Base-by-base conservation (phyloP, 2,113 vertebrate species). In the Erythrocercus mccallii region DNA sequence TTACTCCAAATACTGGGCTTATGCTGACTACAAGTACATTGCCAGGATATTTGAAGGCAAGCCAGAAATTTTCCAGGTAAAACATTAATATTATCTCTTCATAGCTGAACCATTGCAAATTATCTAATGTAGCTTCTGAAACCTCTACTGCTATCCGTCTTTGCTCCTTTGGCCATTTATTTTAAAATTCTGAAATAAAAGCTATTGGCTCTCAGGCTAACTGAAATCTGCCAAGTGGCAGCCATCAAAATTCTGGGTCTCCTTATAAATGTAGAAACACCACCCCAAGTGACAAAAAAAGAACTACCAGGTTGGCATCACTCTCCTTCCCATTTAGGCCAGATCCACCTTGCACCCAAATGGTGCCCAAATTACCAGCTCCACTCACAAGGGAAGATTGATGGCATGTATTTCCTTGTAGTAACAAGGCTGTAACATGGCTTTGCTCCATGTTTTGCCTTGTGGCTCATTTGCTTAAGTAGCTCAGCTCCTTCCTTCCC, bases 1-100 rank as follows among this genome's bases (percentile, higher is more conserved):
- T 65, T 77, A 70, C 72, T 97, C 98, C 35, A 98, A 98, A 64
- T 99, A 98, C 80, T 99, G 99, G 99, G 98, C 99, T 78, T 99
- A 99, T 12, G 99, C 99, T 27, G 99, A 99, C 97, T 99, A 99
- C 98, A 99, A 99, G 95, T 99, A 99, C 94, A 98, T 99, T 45
- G 97, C 98, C 57, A 90, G 65, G 69, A 40, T 99, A 86, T 99
- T 99, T 97, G 98, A 98, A 96, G 98, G 99, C 50, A 98, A 98
- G 60, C 97, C 98, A 44, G 96, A 98, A 78, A 93, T 98, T 95
- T 99, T 99, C 96, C 97, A 99, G 99, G 99, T 99, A 98, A 98
- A 88, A 81, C 33, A 88, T 64, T 87, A 56, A 37, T 31, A 53
- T 86, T 94, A n/a, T 50, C 82, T 94, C 45, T 74, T 84, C 54